A percentile compares a stretch with the other conserved stretches of the same genome.
phyloP scores from a whole-genome alignment of 2,113 vertebrate genomes.

The Dicentrarchus labrax region DNA sequence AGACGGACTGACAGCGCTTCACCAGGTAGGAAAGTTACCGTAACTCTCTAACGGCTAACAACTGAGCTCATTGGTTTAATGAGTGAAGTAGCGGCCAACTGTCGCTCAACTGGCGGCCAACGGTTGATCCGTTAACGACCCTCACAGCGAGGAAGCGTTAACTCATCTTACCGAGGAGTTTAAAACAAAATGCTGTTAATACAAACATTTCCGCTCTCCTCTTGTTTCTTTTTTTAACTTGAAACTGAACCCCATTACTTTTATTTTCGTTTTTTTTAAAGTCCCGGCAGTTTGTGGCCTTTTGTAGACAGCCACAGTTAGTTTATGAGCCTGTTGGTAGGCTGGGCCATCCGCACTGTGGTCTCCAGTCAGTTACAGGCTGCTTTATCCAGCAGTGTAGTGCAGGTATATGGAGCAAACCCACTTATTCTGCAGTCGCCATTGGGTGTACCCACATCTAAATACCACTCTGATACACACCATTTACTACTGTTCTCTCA shows the following conservation, averaged over 20 bases:
- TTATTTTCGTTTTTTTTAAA: too few species aligned
- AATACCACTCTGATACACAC: too few species aligned
- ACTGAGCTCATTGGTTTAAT: not conserved
- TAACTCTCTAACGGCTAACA: not conserved
- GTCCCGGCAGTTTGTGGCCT: slow-evolving; percentile 15
- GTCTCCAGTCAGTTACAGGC: slow-evolving; percentile 7
- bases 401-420: too few species aligned
- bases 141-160: slow-evolving; percentile 8
- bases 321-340: not conserved
- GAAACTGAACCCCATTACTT: too few species aligned
- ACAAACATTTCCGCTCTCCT: not conserved
- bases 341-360: slow-evolving; percentile 28
- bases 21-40: slow-evolving; percentile 80
- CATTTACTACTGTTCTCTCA: too few species aligned
- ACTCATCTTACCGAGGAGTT: not conserved
- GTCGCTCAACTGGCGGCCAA: not conserved
- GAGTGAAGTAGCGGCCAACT: slow-evolving; percentile 5
- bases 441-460: too few species aligned
- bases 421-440: too few species aligned
- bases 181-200: not conserved
- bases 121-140: not conserved
- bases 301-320: not conserved
- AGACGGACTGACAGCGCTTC: slow-evolving; percentile 88
- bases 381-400: slow-evolving; percentile 1
- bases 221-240: too few species aligned